A percentile compares a stretch with the other conserved stretches of the same genome.
Evolutionary conservation across 2,797 vertebrate species (phyloP).

Genomic region (Malurus leucopterus): DNA sequence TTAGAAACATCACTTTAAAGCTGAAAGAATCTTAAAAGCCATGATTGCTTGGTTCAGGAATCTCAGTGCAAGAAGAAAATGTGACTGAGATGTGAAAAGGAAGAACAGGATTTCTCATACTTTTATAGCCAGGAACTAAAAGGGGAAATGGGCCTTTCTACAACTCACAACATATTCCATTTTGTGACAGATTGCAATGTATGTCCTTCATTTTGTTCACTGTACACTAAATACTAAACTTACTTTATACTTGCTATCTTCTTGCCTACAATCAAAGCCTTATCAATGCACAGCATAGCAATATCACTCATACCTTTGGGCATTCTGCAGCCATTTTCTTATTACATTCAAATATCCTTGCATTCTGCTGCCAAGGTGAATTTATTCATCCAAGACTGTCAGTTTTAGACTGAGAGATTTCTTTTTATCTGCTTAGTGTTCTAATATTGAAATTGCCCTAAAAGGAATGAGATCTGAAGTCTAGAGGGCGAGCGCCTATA

Average conservation of each 20-base stretch:
- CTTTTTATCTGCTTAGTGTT: slow-evolving; percentile 40
- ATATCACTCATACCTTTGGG: slow-evolving; percentile 28
- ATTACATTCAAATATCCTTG: slow-evolving; percentile 15
- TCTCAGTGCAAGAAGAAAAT: slow-evolving; percentile 4
- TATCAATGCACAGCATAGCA: slow-evolving; percentile 30
- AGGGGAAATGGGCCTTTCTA: neutral
- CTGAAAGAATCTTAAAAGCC: slow-evolving; percentile 7
- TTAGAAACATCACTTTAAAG: slow-evolving; percentile 26
- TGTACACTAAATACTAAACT: neutral
- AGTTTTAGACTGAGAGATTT: slow-evolving; percentile 21
- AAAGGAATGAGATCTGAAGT: slow-evolving; percentile 42
- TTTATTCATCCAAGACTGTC: slow-evolving; percentile 4
- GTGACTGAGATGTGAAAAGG: neutral
- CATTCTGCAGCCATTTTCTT: slow-evolving; percentile 27
- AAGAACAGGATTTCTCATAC: slow-evolving; percentile 8
- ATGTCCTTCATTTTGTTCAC: slow-evolving; percentile 24
- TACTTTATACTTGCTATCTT: slow-evolving; percentile 21
- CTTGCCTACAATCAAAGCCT: slow-evolving; percentile 26
- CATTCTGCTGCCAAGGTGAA: slow-evolving; percentile 22
- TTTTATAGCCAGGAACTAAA: slow-evolving; percentile 7
- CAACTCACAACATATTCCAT: neutral
- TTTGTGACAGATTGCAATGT: slow-evolving; percentile 26
- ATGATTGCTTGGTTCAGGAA: neutral
- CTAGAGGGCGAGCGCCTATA: neutral
- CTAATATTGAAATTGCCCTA: slow-evolving; percentile 38